Percentiles rank a stretch among this genome's conserved stretches.
Conservation (phyloP, 2,888 invertebrate genomes). For the Yponomeuta malinellus region DNA sequence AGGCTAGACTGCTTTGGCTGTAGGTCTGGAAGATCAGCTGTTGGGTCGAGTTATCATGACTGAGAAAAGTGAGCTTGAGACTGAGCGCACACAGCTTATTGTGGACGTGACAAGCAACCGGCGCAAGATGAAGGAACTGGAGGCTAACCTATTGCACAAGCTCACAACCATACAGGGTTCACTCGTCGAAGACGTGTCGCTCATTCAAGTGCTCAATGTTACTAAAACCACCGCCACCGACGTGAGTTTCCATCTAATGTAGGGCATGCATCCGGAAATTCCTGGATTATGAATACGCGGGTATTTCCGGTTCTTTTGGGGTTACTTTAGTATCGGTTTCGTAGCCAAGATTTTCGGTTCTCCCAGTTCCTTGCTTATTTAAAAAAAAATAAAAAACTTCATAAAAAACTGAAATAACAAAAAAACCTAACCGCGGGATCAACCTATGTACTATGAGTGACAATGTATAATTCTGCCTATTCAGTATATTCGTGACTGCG, state of each 20-base stretch:
- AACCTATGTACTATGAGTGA: no score
- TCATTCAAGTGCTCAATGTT: slow-evolving; percentile 86
- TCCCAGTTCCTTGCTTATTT: no score
- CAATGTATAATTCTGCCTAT: no score
- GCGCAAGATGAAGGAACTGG: slow-evolving; percentile 89
- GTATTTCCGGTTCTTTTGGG: no score
- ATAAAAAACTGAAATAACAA: no score
- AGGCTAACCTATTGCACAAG: slow-evolving; percentile 89
- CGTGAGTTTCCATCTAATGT: slow-evolving; percentile 29
- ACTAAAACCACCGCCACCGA: slow-evolving; percentile 90
- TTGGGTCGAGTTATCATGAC: slow-evolving; percentile 88
- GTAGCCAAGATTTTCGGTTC: no score
- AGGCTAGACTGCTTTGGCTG: neutral
- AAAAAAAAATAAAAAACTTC: no score
- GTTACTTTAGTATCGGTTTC: no score
- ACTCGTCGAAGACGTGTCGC: slow-evolving; percentile 88
- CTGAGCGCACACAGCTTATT: slow-evolving; percentile 86
- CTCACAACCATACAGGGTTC: slow-evolving; percentile 91
- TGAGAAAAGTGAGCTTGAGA: slow-evolving; percentile 89
- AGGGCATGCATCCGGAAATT: no score
- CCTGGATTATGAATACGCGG: no score
- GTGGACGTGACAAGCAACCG: slow-evolving; percentile 88
- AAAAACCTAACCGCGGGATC: no score
- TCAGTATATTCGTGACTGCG: no score
- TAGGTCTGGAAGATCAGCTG: slow-evolving; percentile 89